Conservation (phyloP, 2,888 invertebrate species). For the Cacoxenus indagator region DNA sequence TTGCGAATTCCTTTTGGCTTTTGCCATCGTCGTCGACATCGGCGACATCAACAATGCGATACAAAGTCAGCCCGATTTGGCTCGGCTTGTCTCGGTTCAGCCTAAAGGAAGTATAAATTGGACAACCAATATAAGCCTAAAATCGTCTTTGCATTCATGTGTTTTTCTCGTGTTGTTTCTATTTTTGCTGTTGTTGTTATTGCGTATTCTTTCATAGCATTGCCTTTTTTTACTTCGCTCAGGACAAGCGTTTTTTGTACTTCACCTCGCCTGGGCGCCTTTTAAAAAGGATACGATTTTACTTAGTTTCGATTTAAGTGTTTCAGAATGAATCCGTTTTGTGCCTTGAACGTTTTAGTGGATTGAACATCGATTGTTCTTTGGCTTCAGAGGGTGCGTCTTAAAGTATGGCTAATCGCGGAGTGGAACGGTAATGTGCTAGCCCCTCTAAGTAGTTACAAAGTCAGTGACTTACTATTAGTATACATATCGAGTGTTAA, state of each 20-base stretch:
- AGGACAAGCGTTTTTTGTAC: not conserved
- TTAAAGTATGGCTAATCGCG: no score
- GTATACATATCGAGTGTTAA: no score
- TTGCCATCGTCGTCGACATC: not conserved
- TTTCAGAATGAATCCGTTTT: conserved; percentile 8
- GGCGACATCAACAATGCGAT: not conserved
- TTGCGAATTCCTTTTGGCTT: not conserved
- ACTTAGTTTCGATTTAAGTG: conserved; percentile 14
- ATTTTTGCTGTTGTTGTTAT: not conserved
- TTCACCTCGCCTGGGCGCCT: not conserved
- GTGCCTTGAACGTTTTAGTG: no score
- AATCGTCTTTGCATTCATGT: conserved; percentile 58
- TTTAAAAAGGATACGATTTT: not conserved
- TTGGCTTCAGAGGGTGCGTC: no score
- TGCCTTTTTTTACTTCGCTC: not conserved
- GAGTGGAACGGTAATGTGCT: no score
- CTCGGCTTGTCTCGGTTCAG: not conserved
- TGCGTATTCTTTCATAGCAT: not conserved
- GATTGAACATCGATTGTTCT: no score
- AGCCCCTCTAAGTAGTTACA: no score
- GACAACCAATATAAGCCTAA: conserved; percentile 61
- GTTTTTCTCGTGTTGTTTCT: conserved; percentile 31
- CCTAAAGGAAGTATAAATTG: conserved; percentile 56
- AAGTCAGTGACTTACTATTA: no score
- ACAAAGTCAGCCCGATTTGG: no score